A percentile compares a stretch with the other conserved stretches of the same genome.
Conservation (phyloP, 2,797 vertebrate species). For the Aulostomus chinensis region DNA sequence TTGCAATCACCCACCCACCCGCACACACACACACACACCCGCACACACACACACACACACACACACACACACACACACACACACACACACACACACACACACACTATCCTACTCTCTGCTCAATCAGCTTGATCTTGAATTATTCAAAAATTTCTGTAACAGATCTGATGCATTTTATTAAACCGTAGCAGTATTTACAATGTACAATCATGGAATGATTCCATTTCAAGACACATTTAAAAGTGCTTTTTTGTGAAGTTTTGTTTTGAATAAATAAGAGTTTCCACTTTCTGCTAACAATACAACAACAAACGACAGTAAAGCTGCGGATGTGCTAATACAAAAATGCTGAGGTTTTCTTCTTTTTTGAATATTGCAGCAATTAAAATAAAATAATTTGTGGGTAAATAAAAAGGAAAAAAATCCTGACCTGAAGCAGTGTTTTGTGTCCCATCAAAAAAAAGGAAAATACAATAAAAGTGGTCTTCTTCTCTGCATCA, state of each 20-base stretch:
- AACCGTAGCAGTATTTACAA: constrained; percentile 67
- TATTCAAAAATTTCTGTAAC: constrained; percentile 28
- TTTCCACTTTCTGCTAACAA: constrained; percentile 64
- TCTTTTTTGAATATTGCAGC: constrained; percentile 31
- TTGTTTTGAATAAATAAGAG: constrained; percentile 75
- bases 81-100: background rate
- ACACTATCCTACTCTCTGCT: background rate
- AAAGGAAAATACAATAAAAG: constrained; percentile 25
- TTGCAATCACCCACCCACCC: background rate
- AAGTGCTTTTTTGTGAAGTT: constrained; percentile 69
- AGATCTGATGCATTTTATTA: constrained; percentile 71
- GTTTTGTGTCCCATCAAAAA: constrained; percentile 44
- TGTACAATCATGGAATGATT: constrained; percentile 70
- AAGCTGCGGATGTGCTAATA: constrained; percentile 60
- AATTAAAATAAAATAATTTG: constrained; percentile 40
- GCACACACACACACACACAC: constrained; percentile 7
- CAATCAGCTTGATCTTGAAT: constrained; percentile 10
- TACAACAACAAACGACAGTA: constrained; percentile 62
- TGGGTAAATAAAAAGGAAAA: constrained; percentile 33
- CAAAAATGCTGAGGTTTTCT: constrained; percentile 53
- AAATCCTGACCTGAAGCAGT: constrained; percentile 51
- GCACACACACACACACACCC: constrained; percentile 5
- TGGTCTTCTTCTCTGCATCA: constrained; percentile 34
- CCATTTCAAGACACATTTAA: constrained; percentile 71
- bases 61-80: constrained; percentile 1